A percentile compares a stretch with the other conserved stretches of the same genome.
Conservation (phyloP, 2,888 invertebrate genomes). For the Watsonalla cultraria region DNA sequence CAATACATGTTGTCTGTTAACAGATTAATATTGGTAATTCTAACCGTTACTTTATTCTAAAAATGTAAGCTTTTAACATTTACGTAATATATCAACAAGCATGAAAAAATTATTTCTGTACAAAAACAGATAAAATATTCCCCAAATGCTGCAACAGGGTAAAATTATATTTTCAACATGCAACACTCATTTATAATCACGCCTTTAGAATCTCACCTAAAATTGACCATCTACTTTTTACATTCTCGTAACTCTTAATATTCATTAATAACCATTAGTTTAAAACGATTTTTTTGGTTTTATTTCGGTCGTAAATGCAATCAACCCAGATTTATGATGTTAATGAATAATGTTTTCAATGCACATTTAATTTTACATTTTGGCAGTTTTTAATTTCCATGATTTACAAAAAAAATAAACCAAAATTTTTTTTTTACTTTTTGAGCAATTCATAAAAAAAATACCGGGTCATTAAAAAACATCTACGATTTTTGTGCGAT, state of each 20-base stretch:
- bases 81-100: neutral
- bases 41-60: no score
- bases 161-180: constrained; percentile 5
- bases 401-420: constrained; percentile 1
- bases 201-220: constrained; percentile 40
- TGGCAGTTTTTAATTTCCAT: constrained; percentile 41
- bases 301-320: no score
- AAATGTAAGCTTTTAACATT: constrained; percentile 45
- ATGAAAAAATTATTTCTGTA: constrained; percentile 15
- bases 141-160: constrained; percentile 1
- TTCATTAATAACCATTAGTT: constrained; percentile 12
- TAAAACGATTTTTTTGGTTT: no score
- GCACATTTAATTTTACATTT: constrained; percentile 21
- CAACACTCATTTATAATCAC: constrained; percentile 6
- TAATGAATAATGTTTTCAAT: constrained; percentile 19
- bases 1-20: no score
- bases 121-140: constrained; percentile 3
- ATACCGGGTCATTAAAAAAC: constrained; percentile 6
- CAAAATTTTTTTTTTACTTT: neutral
- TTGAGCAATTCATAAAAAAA: constrained; percentile 13
- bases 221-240: constrained; percentile 55
- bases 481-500: constrained; percentile 70
- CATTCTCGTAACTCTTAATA: constrained; percentile 11
- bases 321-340: constrained; percentile 9
- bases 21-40: no score